These are phyloP conservation scores for Prietella phreatophila DNA, from an alignment of 2,113 vertebrate species.

Conservation along the genomic window DNA sequence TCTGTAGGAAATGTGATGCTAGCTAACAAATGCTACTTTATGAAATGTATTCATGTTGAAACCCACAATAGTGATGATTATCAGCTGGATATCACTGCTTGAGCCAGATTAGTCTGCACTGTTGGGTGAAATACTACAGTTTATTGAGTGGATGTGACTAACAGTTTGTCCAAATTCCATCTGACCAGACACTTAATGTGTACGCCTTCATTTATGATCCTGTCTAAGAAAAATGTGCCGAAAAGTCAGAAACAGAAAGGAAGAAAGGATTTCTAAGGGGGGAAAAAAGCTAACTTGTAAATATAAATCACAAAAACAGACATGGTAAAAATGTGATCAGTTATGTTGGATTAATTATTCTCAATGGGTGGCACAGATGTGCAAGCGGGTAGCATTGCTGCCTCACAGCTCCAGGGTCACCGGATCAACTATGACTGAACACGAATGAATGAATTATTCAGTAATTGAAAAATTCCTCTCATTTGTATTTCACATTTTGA, in stretches of 20 bases:
- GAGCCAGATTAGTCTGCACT: background rate
- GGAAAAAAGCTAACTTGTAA: no score
- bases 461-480: background rate
- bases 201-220: background rate
- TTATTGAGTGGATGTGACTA: background rate
- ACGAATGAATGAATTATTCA: constrained; percentile 1
- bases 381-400: background rate
- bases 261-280: background rate
- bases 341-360: background rate
- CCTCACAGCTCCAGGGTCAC: background rate
- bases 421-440: background rate
- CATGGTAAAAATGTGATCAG: background rate
- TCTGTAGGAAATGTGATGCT: background rate
- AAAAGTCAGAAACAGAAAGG: no score
- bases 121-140: background rate
- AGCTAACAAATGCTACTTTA: background rate
- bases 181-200: background rate
- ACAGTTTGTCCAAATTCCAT: background rate
- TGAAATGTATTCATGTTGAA: background rate
- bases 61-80: background rate
- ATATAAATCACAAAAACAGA: background rate
- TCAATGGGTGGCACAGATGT: background rate
- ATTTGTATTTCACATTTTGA: background rate
- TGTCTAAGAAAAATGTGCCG: background rate
- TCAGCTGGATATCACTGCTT: background rate